These are phyloP conservation scores for Probaryconus sp. DNA, from an alignment of 1,140 invertebrate species.

Conservation along the genomic window DNA sequence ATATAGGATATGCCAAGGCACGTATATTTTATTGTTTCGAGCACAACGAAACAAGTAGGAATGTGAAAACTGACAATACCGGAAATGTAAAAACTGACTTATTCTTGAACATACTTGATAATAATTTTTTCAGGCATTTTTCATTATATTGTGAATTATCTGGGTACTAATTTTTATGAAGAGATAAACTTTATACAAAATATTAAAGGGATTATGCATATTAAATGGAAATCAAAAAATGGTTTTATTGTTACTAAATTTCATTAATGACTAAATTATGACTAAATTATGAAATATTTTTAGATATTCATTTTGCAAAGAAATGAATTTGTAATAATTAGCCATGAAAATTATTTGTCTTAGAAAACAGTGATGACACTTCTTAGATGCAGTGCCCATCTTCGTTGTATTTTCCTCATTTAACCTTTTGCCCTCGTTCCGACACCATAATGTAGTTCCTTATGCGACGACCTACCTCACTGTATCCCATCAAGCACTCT, in stretches of 20 bases:
- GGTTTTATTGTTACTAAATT: no score
- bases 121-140: no score
- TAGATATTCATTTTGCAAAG: no score
- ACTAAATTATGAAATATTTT: no score
- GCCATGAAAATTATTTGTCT: slow-evolving; percentile 37
- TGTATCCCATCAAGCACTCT: slow-evolving; percentile 44
- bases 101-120: neutral
- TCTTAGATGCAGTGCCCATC: neutral
- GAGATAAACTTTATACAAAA: no score
- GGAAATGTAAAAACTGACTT: slow-evolving; percentile 1
- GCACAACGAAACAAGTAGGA: slow-evolving; percentile 20
- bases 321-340: no score
- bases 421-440: slow-evolving; percentile 10
- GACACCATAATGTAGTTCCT: slow-evolving; percentile 32
- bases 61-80: slow-evolving; percentile 12
- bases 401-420: slow-evolving; percentile 30
- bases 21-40: slow-evolving; percentile 30
- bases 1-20: no score
- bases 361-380: slow-evolving; percentile 18
- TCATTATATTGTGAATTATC: no score
- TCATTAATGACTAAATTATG: no score
- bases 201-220: no score
- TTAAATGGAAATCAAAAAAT: no score
- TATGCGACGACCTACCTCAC: slow-evolving; percentile 46
- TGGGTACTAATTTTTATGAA: no score